Evolutionary conservation across 2,113 vertebrate species (phyloP).

Genomic region (Pyrgilauda ruficollis): DNA sequence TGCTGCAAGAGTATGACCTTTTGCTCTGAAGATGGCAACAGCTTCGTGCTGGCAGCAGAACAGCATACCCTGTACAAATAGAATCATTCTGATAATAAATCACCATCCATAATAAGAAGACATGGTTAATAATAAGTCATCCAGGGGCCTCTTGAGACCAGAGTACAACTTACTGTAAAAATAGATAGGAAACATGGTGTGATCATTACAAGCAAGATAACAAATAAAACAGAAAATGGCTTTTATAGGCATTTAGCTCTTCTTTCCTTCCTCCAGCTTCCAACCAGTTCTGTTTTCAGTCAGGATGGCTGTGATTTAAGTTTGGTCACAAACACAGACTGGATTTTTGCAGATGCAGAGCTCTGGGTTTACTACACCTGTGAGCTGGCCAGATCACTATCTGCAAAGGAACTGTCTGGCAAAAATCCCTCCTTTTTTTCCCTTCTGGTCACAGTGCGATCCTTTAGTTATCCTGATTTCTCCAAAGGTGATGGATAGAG

Average conservation of each 20-base stretch:
- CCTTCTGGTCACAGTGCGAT: neutral
- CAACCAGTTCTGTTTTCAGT: neutral
- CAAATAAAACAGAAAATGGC: conserved; percentile 61
- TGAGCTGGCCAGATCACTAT: neutral
- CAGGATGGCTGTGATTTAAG: conserved; percentile 12
- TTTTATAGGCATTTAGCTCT: conserved; percentile 60
- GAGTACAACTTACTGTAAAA: conserved; percentile 64
- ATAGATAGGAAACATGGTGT: conserved; percentile 66
- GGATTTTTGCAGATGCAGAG: neutral
- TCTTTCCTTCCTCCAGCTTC: conserved; percentile 20
- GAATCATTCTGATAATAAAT: conserved; percentile 70
- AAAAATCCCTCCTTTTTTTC: neutral
- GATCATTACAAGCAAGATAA: conserved; percentile 65
- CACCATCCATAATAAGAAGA: conserved; percentile 70
- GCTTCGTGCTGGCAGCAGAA: conserved; percentile 51
- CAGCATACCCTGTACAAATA: conserved; percentile 53
- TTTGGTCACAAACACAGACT: neutral
- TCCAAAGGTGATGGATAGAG: neutral
- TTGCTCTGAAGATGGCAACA: conserved; percentile 57
- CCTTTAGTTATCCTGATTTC: neutral
- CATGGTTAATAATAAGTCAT: conserved; percentile 70
- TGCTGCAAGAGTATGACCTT: conserved; percentile 20
- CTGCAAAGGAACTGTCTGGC: neutral
- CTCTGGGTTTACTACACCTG: neutral
- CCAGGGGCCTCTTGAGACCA: conserved; percentile 51